Evolutionary conservation across 2,113 vertebrate species (phyloP).

Genomic region (Gobio gobio): DNA sequence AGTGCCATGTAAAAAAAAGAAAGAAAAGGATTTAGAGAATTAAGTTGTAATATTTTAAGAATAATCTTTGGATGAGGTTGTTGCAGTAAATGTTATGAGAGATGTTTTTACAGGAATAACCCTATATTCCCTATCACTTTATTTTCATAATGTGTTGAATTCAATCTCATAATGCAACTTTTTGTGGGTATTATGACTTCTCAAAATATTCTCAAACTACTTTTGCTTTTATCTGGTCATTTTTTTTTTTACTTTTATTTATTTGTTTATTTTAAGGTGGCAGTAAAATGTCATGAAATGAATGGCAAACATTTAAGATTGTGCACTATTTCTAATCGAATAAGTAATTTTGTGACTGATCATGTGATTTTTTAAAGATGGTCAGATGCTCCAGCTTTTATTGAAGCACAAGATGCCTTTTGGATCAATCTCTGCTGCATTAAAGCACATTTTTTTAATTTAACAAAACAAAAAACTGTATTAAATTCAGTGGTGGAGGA

Average conservation of each 20-base stretch:
- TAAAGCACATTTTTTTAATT: background rate
- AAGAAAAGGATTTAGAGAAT: too few species aligned
- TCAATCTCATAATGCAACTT: background rate
- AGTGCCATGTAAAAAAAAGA: too few species aligned
- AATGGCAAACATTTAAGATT: background rate
- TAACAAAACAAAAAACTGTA: too few species aligned
- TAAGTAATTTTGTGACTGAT: too few species aligned
- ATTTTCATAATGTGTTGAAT: background rate
- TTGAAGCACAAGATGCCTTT: background rate
- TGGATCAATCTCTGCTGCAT: background rate
- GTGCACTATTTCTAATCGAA: too few species aligned
- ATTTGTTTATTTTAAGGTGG: background rate
- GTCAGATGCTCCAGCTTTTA: background rate
- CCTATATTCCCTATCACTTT: background rate
- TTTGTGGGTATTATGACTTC: background rate
- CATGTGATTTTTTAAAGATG: background rate
- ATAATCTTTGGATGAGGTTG: too few species aligned
- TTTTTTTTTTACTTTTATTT: background rate
- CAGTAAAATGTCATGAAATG: background rate
- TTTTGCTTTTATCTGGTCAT: background rate
- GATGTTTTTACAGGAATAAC: background rate
- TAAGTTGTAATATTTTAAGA: too few species aligned
- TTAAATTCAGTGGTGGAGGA: too few species aligned
- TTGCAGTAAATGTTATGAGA: too few species aligned
- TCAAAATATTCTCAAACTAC: background rate